phyloP scores from a whole-genome alignment of 2,888 invertebrate genomes.

The Drosophila peninsularis region DNA sequence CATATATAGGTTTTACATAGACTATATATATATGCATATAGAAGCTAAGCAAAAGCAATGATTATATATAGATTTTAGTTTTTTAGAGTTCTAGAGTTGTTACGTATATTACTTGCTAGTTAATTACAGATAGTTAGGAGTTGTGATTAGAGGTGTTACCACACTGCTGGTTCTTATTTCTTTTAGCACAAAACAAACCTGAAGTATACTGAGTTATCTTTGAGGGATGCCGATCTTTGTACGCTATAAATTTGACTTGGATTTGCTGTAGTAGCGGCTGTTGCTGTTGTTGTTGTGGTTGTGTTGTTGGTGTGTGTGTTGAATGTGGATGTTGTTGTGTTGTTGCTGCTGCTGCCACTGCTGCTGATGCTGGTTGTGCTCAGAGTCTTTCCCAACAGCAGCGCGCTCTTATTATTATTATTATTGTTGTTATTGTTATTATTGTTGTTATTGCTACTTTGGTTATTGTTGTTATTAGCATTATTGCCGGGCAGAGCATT shows the following conservation, averaged over 20 bases:
- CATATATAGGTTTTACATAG: conserved; percentile 11
- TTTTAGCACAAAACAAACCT: conserved; percentile 84
- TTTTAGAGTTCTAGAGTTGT: conserved; percentile 36
- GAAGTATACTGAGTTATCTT: conserved; percentile 85
- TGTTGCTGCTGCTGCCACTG: conserved; percentile 42
- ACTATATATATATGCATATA: conserved; percentile 24
- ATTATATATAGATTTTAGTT: conserved; percentile 31
- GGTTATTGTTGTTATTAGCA: conserved; percentile 80
- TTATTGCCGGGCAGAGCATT: conserved; percentile 59
- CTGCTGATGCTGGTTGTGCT: conserved; percentile 51
- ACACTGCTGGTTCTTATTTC: neutral
- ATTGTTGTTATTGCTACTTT: conserved; percentile 74
- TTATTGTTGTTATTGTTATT: conserved; percentile 60
- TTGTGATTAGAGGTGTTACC: conserved; percentile 18
- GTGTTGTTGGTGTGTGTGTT: conserved; percentile 64
- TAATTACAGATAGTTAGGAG: conserved; percentile 45
- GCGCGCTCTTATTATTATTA: conserved; percentile 66
- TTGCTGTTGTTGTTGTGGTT: conserved; percentile 58
- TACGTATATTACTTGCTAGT: conserved; percentile 43
- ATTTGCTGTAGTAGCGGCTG: conserved; percentile 79
- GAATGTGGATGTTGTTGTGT: conserved; percentile 49
- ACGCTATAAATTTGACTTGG: conserved; percentile 86
- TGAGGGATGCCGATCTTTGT: conserved; percentile 87
- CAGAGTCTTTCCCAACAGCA: conserved; percentile 62
- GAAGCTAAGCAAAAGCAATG: conserved; percentile 74